phyloP scores from a whole-genome alignment of 1,140 invertebrate species.

The Papilio glaucus region DNA sequence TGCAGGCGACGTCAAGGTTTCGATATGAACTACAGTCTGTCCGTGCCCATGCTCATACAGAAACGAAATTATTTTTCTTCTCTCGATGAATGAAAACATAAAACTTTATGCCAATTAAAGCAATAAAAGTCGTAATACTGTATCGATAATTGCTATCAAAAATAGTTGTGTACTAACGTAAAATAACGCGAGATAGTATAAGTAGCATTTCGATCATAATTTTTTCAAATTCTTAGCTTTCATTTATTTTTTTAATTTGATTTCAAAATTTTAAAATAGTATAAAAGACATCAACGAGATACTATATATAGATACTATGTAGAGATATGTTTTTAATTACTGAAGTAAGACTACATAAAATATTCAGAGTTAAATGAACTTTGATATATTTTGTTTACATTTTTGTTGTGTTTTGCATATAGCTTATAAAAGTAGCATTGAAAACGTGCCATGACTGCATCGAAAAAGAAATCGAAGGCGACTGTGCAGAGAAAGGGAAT shows the following conservation, averaged over 20 bases:
- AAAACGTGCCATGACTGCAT: neutral
- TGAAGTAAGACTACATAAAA: neutral
- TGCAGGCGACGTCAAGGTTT: no score
- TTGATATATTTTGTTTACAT: neutral
- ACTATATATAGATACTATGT: conserved; percentile 41
- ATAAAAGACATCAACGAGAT: conserved; percentile 74
- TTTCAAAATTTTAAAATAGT: conserved; percentile 38
- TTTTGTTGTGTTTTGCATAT: neutral
- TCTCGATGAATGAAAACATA: no score
- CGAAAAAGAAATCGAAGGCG: neutral
- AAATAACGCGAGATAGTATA: no score
- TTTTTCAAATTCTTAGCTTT: neutral
- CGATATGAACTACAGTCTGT: no score
- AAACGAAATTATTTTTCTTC: no score
- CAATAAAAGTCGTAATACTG: no score
- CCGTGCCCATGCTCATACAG: no score
- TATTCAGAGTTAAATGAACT: neutral
- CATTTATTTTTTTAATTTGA: neutral
- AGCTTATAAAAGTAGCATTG: neutral
- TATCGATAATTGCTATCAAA: no score
- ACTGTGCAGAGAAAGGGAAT: conserved; percentile 4
- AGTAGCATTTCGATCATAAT: no score
- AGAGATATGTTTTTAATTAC: neutral
- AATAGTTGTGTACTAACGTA: no score
- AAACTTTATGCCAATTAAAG: no score